phyloP scores from a whole-genome alignment of 37 sponge, comb jelly and placozoan species.

The Agelas oroides region DNA sequence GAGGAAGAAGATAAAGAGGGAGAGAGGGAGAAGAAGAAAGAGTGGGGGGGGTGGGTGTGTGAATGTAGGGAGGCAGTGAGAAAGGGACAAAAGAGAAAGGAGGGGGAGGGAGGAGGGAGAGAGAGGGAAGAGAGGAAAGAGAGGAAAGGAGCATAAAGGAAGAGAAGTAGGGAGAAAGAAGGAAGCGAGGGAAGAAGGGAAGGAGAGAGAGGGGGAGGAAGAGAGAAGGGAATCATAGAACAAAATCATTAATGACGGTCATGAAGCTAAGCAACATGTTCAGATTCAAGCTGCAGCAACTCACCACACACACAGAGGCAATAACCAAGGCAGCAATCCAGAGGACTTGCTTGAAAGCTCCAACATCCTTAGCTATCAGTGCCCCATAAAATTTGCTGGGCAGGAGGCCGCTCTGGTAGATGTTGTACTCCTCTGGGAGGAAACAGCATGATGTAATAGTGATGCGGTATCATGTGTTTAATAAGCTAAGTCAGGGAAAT shows the following conservation, averaged over 20 bases:
- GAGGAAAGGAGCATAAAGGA: no score
- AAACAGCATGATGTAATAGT: neutral
- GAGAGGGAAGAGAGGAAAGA: no score
- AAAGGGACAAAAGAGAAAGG: no score
- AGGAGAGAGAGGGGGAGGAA: no score
- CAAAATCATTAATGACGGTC: neutral
- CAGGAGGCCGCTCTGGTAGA: conserved; percentile 83
- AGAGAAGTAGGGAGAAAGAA: neutral
- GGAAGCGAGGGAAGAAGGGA: neutral
- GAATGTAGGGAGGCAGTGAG: neutral
- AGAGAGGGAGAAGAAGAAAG: neutral
- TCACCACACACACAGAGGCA: conserved; percentile 74
- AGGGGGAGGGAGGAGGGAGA: no score
- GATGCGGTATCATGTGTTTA: neutral
- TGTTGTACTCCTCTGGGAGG: conserved; percentile 79
- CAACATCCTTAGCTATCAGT: conserved; percentile 52
- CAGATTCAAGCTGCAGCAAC: conserved; percentile 8
- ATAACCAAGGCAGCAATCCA: conserved; percentile 69
- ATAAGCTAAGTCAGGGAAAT: neutral
- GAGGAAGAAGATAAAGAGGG: neutral
- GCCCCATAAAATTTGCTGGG: conserved; percentile 84
- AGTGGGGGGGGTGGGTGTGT: neutral
- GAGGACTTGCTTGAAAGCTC: conserved; percentile 63
- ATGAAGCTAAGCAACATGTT: neutral
- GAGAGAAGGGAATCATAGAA: no score